Evolutionary conservation across 2,888 invertebrate species (phyloP), one percentile per base, ranked within the genome.

Genomic region (Pollenia angustigena): DNA sequence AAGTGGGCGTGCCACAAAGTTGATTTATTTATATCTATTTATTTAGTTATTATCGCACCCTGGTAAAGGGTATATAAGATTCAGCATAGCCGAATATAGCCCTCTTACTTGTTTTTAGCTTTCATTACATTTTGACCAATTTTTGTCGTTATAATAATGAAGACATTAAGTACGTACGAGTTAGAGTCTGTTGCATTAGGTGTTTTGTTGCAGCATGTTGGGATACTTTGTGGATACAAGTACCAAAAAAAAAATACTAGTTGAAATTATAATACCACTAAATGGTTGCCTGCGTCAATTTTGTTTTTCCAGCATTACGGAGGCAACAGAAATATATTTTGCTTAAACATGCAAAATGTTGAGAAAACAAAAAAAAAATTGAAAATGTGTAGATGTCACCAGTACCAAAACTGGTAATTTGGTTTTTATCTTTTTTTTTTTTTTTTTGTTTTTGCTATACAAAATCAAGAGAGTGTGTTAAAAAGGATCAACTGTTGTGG

Each of bases 261-360:
- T 56, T 62, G 0, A 74, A 85, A 85, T 85, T 78, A 78, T 75
- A 78, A 66, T 81, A 40, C 76, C 72, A 85, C 84, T 85, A 74
- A 85, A 85, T 75, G 84, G 74, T 80, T 68, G 60, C 52, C 58
- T 74, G 60, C 11, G 46, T 74, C 66, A 68, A 40, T 79, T 74
- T 79, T 54, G n/a, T 83, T 62, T 64, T 56, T 64, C 48, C 23
- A 18, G 18, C 40, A 66, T 84, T 80, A 68, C 54, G 74, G 58
- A 52, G 74, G 62, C 66, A 68, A 16, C n/a, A 40, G 40, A 44
- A 60, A 82, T 60, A 46, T 60, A 81, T 78, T 85, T 85, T 81
- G 85, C 85, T 78, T 78, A 81, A 78, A 60, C 78, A 85, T 78
- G 81, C 85, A 85, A 81, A 85, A 81, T 72, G 54, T 81, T 72